phyloP scores from a whole-genome alignment of 2,113 vertebrate species.

The Orthonyx spaldingii region DNA sequence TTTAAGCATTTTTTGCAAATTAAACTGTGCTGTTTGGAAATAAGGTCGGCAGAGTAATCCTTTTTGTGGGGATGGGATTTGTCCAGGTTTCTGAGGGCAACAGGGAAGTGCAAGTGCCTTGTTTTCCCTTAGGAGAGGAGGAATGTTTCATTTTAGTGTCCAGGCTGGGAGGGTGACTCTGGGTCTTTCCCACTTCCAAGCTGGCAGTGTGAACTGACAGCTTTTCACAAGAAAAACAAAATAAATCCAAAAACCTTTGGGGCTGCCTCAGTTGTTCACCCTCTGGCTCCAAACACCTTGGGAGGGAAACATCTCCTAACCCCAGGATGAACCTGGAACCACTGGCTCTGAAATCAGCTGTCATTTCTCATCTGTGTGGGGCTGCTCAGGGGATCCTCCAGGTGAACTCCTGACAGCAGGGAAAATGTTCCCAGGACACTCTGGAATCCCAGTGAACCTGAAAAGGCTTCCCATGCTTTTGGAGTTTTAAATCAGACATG shows the following conservation, averaged over 20 bases:
- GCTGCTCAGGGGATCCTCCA: not conserved
- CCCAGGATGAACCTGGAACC: rapidly evolving
- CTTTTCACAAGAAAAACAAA: not conserved
- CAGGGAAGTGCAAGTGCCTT: not conserved
- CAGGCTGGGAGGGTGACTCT: not conserved
- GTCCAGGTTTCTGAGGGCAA: not conserved
- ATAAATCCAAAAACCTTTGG: not conserved
- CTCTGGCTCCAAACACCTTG: not conserved
- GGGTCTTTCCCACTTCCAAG: not conserved
- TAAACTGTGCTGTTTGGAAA: not conserved
- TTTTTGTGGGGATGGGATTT: not conserved
- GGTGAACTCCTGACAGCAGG: not conserved
- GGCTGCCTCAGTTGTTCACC: not conserved
- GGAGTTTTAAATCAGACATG: not conserved
- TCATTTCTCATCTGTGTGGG: rapidly evolving
- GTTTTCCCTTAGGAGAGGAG: not conserved
- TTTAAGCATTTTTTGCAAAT: not conserved
- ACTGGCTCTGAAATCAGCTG: not conserved
- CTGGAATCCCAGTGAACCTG: not conserved
- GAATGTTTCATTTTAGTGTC: not conserved
- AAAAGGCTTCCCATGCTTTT: not conserved
- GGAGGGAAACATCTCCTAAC: not conserved
- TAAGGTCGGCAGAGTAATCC: not conserved
- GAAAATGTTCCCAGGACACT: not conserved
- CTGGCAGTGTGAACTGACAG: not conserved